Evolutionary conservation across 1,140 invertebrate genomes (phyloP).

Genomic region (Capitella teleta): DNA sequence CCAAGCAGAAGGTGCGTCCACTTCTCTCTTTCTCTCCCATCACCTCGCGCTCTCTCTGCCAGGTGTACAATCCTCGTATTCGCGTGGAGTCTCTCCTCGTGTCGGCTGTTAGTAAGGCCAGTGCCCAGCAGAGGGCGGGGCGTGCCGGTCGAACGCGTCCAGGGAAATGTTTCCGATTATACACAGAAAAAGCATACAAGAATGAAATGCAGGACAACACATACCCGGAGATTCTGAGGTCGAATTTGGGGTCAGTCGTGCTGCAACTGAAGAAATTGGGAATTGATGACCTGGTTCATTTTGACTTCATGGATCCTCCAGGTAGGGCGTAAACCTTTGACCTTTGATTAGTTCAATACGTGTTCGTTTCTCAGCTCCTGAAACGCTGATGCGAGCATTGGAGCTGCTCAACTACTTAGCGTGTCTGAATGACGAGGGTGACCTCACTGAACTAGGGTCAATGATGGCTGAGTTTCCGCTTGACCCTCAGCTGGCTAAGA

Average conservation of each 20-base stretch:
- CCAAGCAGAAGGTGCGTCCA: slow-evolving; percentile 80
- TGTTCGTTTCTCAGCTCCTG: slow-evolving; percentile 62
- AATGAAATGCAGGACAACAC: slow-evolving; percentile 99
- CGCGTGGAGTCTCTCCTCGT: slow-evolving; percentile 94
- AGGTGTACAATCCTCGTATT: slow-evolving; percentile 92
- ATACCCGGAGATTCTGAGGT: slow-evolving; percentile 95
- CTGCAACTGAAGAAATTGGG: slow-evolving; percentile 97
- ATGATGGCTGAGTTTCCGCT: slow-evolving; percentile 99
- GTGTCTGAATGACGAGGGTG: slow-evolving; percentile 82
- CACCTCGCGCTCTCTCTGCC: neutral
- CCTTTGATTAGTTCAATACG: neutral
- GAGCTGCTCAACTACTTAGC: slow-evolving; percentile 96
- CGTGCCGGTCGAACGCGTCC: slow-evolving; percentile 91
- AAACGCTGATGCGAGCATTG: slow-evolving; percentile 97
- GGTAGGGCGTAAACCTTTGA: slow-evolving; percentile 29
- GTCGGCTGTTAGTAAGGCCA: slow-evolving; percentile 97
- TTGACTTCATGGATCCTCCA: slow-evolving; percentile 99
- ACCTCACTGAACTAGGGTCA: slow-evolving; percentile 49
- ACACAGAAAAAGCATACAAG: slow-evolving; percentile 97
- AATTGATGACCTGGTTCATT: slow-evolving; percentile 98
- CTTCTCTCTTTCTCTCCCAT: neutral
- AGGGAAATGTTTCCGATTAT: slow-evolving; percentile 96
- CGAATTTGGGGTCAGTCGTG: slow-evolving; percentile 93
- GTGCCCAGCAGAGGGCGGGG: slow-evolving; percentile 95
- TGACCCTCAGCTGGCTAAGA: slow-evolving; percentile 97